Evolutionary conservation across 2,797 vertebrate genomes (phyloP).

Genomic region (Myoxocephalus aenaeus): DNA sequence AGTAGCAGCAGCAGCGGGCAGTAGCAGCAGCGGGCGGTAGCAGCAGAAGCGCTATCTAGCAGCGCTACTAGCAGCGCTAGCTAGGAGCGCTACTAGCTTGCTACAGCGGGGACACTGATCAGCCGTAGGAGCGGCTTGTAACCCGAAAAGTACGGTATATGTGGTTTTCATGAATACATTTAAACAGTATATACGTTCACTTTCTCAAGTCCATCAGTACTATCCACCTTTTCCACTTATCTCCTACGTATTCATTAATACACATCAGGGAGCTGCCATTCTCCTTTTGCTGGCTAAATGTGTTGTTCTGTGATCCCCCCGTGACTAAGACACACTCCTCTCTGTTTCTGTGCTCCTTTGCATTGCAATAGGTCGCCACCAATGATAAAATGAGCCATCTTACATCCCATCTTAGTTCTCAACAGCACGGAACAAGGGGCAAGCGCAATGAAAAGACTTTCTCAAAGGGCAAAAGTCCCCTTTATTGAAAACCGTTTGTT

Average conservation of each 20-base stretch:
- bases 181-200: background rate
- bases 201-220: background rate
- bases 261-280: slow-evolving; percentile 6
- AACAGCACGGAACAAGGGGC: slow-evolving; percentile 12
- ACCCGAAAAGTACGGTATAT: too few species aligned
- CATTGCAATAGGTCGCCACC: slow-evolving; percentile 11
- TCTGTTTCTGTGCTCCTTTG: background rate
- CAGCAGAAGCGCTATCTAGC: too few species aligned
- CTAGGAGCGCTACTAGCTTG: too few species aligned
- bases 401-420: slow-evolving; percentile 23
- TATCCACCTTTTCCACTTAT: background rate
- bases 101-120: too few species aligned
- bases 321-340: background rate
- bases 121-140: too few species aligned
- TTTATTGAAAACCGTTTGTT: slow-evolving; percentile 66
- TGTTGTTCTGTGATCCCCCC: slow-evolving; percentile 21
- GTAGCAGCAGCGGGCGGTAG: too few species aligned
- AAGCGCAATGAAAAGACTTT: slow-evolving; percentile 36
- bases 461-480: slow-evolving; percentile 59
- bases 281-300: background rate
- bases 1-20: too few species aligned
- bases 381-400: slow-evolving; percentile 25
- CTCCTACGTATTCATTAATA: slow-evolving; percentile 15
- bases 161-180: background rate
- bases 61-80: too few species aligned